phyloP scores from a whole-genome alignment of 2,113 vertebrate genomes.

The Lota lota region DNA sequence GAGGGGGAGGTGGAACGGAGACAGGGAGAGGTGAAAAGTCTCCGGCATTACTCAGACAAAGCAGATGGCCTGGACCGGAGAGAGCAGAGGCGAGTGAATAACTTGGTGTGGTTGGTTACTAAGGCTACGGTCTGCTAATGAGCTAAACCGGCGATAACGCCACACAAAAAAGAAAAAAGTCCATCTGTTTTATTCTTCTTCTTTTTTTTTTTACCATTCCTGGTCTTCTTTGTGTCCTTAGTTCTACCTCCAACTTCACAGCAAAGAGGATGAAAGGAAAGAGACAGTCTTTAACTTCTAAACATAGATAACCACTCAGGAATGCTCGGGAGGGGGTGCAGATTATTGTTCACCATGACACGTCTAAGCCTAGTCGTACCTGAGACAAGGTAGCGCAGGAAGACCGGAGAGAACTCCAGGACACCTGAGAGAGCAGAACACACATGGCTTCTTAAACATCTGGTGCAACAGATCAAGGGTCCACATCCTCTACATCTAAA shows the following conservation, averaged over 20 bases:
- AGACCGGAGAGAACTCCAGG: conserved; percentile 66
- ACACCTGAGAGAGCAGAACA: conserved; percentile 67
- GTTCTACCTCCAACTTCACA: conserved; percentile 49
- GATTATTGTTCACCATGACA: no score
- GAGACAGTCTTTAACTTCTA: conserved; percentile 13
- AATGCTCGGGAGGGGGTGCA: no score
- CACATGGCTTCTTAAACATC: conserved; percentile 42
- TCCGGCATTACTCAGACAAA: conserved; percentile 45
- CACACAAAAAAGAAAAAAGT: no score
- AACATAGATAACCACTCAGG: no score
- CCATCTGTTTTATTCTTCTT: no score
- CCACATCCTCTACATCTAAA: no score
- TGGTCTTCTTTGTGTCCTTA: conserved; percentile 40
- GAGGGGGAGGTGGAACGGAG: background rate
- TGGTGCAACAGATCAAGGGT: background rate
- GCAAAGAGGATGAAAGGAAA: conserved; percentile 31
- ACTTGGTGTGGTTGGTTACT: conserved; percentile 38
- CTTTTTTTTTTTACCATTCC: conserved; percentile 35
- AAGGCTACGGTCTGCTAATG: conserved; percentile 37
- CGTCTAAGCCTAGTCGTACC: conserved; percentile 51
- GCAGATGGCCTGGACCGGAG: conserved; percentile 45
- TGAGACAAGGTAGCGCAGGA: conserved; percentile 71
- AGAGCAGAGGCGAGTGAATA: conserved; percentile 26
- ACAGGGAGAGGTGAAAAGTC: conserved; percentile 31
- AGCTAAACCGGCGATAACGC: conserved; percentile 16